A percentile compares a stretch with the other conserved stretches of the same genome.
phyloP scores from a whole-genome alignment of 2,888 invertebrate genomes.

The Osmoderma eremita region DNA sequence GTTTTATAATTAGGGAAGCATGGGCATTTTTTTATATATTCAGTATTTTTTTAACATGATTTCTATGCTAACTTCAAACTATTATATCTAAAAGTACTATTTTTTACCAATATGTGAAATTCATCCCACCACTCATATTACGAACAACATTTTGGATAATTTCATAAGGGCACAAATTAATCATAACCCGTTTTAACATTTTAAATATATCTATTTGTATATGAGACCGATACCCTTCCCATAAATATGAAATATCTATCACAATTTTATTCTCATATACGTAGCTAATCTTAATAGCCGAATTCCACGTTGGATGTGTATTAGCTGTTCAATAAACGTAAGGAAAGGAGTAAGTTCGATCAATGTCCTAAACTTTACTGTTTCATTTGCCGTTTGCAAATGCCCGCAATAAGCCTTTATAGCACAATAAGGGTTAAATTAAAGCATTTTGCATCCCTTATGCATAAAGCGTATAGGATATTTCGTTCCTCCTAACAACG shows the following conservation, averaged over 20 bases:
- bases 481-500: slow-evolving; percentile 20
- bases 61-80: too few relatives aligned
- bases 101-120: not conserved
- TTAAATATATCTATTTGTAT: not conserved
- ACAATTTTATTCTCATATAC: not conserved
- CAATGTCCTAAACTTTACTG: slow-evolving; percentile 10
- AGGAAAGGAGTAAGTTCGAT: slow-evolving; percentile 19
- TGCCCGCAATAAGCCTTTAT: slow-evolving; percentile 38
- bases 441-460: slow-evolving; percentile 35
- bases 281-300: slow-evolving; percentile 10
- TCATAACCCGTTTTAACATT: not conserved
- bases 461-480: slow-evolving; percentile 1
- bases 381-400: slow-evolving; percentile 26
- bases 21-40: too few relatives aligned
- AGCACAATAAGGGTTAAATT: slow-evolving; percentile 49
- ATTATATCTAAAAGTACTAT: too few relatives aligned
- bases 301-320: slow-evolving; percentile 35
- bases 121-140: slow-evolving; percentile 25
- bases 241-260: too few relatives aligned
- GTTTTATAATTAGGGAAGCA: too few relatives aligned
- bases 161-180: not conserved
- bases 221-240: too few relatives aligned
- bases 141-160: not conserved
- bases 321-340: slow-evolving; percentile 27
- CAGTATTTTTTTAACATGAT: too few relatives aligned